Conservation (phyloP, 2,888 invertebrate species). For the Mimumesa dahlbomi region DNA sequence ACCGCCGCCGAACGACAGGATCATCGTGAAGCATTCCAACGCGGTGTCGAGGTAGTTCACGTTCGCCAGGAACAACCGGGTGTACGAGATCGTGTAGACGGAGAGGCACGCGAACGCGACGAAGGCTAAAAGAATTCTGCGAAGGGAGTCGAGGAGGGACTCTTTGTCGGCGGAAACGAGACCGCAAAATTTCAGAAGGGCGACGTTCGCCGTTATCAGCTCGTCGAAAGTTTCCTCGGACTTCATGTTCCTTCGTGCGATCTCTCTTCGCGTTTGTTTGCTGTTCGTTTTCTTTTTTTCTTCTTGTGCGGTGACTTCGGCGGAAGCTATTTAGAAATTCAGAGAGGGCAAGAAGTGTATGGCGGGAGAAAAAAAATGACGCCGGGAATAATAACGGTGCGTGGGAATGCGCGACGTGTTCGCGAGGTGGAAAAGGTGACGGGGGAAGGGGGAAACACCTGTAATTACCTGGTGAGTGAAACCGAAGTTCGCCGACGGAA, state of each 20-base stretch:
- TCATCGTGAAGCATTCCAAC: slow-evolving; percentile 41
- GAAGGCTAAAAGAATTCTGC: neutral
- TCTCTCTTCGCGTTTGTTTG: neutral
- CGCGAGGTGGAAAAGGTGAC: neutral
- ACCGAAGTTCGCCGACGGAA: slow-evolving; percentile 20
- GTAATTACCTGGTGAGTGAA: slow-evolving; percentile 6
- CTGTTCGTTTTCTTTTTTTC: neutral
- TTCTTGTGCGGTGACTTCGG: neutral
- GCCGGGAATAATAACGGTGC: neutral
- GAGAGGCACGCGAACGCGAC: slow-evolving; percentile 18
- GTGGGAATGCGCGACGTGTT: slow-evolving; percentile 14
- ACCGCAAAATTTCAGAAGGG: slow-evolving; percentile 34
- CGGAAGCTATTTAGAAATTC: too few species aligned
- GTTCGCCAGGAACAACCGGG: slow-evolving; percentile 15
- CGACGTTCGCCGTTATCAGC: slow-evolving; percentile 33
- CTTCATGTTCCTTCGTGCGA: too few species aligned
- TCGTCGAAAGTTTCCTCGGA: slow-evolving; percentile 20
- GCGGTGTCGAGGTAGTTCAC: slow-evolving; percentile 16
- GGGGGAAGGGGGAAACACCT: neutral
- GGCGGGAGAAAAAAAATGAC: too few species aligned
- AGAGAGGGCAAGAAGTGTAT: too few species aligned
- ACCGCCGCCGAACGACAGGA: slow-evolving; percentile 34
- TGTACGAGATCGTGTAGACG: slow-evolving; percentile 27
- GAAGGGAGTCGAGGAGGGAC: too few species aligned
- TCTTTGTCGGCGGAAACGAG: slow-evolving; percentile 21